Evolutionary conservation across 2,113 vertebrate species (phyloP).

Genomic region (Lota lota): DNA sequence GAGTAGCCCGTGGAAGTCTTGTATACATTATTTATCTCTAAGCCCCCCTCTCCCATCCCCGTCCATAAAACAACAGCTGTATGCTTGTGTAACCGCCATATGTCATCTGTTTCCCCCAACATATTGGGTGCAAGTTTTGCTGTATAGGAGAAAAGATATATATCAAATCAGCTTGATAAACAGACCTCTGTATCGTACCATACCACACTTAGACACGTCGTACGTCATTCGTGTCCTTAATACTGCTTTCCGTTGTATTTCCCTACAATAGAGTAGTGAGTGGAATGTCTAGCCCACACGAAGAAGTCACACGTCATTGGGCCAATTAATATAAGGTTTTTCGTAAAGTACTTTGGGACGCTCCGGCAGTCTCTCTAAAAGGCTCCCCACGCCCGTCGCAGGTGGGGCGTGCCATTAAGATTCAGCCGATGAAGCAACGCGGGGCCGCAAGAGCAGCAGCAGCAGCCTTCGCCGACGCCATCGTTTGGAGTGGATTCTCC

Average conservation of each 20-base stretch:
- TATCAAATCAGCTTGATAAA: conserved; percentile 33
- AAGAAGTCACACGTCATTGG: conserved; percentile 9
- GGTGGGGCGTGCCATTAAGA: conserved; percentile 61
- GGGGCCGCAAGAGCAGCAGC: conserved; percentile 62
- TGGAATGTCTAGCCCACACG: conserved; percentile 18
- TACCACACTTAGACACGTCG: conserved; percentile 15
- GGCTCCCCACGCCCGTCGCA: conserved; percentile 17
- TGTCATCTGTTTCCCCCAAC: conserved; percentile 50
- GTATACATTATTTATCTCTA: conserved; percentile 70
- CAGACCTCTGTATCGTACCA: conserved; percentile 32
- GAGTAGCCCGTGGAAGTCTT: conserved; percentile 63
- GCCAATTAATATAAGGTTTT: conserved; percentile 39
- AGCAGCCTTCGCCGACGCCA: conserved; percentile 13
- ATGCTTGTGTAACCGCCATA: conserved; percentile 67
- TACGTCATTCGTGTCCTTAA: too few relatives aligned
- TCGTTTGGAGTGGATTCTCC: conserved; percentile 61
- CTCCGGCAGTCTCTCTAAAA: conserved; percentile 31
- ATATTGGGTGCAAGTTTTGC: conserved; percentile 49
- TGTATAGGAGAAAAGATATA: conserved; percentile 36
- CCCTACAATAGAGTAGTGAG: neutral
- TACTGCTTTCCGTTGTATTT: too few relatives aligned
- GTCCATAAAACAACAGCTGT: conserved; percentile 64
- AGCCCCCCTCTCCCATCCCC: conserved; percentile 21
- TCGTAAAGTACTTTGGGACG: conserved; percentile 37
- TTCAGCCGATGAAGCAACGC: conserved; percentile 73